Conservation (phyloP, 2,888 invertebrate species). For the Drosophila mimetica region DNA sequence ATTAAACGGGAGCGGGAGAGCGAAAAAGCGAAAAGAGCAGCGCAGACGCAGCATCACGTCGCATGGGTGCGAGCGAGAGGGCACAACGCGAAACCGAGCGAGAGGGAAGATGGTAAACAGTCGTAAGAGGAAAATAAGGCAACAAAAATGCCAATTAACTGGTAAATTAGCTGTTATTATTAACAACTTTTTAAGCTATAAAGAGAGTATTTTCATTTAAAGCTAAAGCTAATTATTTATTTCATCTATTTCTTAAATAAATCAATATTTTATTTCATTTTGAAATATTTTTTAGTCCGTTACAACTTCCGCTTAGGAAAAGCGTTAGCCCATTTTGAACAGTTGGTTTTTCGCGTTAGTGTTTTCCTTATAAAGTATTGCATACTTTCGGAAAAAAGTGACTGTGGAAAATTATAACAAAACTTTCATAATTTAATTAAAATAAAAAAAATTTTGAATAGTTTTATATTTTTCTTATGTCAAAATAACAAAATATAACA, state of each 20-base stretch:
- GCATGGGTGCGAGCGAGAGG: neutral
- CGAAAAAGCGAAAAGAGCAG: constrained; percentile 4
- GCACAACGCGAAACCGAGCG: neutral
- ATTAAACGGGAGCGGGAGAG: constrained; percentile 2
- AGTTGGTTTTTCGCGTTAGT: neutral
- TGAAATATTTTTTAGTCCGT: neutral
- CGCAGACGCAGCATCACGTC: constrained; percentile 1
- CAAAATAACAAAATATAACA: no score
- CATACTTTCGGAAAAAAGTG: neutral
- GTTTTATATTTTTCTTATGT: no score
- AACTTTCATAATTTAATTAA: neutral
- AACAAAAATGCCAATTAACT: neutral
- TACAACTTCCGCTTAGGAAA: neutral
- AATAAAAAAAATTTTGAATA: no score
- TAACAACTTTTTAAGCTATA: neutral
- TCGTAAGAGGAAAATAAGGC: neutral
- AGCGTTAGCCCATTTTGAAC: neutral
- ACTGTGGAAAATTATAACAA: neutral
- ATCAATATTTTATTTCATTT: neutral
- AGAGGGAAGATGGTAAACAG: constrained; percentile 6
- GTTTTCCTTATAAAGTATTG: neutral
- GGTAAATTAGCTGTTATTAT: neutral
- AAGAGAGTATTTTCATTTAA: neutral
- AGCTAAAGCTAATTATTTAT: neutral
- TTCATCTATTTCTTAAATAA: neutral